These are phyloP conservation scores for Brenthis daphne DNA, from an alignment of 2,888 invertebrate species.

Conservation along the genomic window DNA sequence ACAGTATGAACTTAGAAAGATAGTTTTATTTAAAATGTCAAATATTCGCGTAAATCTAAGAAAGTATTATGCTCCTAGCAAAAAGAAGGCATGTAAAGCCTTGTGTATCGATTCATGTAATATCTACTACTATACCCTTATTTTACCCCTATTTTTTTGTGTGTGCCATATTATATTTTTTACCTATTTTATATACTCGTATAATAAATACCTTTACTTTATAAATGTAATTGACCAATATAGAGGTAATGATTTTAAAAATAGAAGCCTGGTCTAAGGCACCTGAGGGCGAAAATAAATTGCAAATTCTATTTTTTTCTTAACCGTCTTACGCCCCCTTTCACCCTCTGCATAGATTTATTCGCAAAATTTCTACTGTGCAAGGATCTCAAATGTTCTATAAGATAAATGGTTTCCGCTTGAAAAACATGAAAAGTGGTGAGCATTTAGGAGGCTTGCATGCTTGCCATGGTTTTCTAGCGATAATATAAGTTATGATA, in stretches of 20 bases:
- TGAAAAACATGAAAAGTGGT: conserved; percentile 35
- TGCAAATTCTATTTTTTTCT: conserved; percentile 75
- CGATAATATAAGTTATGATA: neutral
- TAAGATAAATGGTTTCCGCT: conserved; percentile 38
- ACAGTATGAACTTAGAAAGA: too few relatives aligned
- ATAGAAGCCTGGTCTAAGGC: conserved; percentile 38
- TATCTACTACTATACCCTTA: too few relatives aligned
- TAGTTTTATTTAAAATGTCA: too few relatives aligned
- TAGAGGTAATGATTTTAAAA: neutral
- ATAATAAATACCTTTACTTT: too few relatives aligned
- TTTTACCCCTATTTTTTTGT: too few relatives aligned
- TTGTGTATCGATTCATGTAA: too few relatives aligned
- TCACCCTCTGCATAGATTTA: conserved; percentile 59
- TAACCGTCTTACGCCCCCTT: conserved; percentile 51
- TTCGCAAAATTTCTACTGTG: conserved; percentile 61
- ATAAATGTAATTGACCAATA: too few relatives aligned
- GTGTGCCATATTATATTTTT: too few relatives aligned
- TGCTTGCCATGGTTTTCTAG: conserved; percentile 8
- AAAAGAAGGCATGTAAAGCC: too few relatives aligned
- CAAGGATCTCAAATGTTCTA: conserved; percentile 36
- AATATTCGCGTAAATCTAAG: too few relatives aligned
- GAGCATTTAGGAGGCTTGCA: conserved; percentile 32
- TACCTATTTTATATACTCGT: too few relatives aligned
- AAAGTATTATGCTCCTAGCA: too few relatives aligned
- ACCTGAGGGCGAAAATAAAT: conserved; percentile 75